Evolutionary conservation across 2,797 vertebrate genomes (phyloP).

Genomic region (Holocentrus rufus): DNA sequence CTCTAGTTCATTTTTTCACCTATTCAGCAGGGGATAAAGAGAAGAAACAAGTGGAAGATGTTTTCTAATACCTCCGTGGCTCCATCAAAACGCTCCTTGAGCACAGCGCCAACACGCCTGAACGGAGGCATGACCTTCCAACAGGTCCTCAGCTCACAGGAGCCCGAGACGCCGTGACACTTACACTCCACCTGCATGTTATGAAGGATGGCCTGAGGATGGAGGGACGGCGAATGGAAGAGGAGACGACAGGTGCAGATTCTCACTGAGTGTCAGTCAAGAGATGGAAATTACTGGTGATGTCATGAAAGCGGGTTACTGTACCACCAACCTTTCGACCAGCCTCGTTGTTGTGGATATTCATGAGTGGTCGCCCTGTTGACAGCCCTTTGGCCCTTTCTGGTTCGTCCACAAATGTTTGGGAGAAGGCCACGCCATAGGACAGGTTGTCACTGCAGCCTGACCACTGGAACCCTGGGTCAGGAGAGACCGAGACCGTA

Average conservation of each 20-base stretch:
- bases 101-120: slow-evolving; percentile 75
- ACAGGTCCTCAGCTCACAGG: slow-evolving; percentile 83
- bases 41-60: neutral
- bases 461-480: slow-evolving; percentile 85
- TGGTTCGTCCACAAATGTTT: slow-evolving; percentile 84
- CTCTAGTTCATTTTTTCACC: neutral
- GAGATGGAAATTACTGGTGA: neutral
- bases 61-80: slow-evolving; percentile 79
- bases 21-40: neutral
- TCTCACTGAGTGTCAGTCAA: neutral
- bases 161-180: slow-evolving; percentile 83
- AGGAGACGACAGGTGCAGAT: neutral
- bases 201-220: slow-evolving; percentile 82
- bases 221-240: neutral
- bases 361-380: slow-evolving; percentile 80
- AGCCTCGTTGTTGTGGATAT: slow-evolving; percentile 85
- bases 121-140: slow-evolving; percentile 88
- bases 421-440: slow-evolving; percentile 84
- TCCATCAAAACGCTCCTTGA: slow-evolving; percentile 85
- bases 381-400: slow-evolving; percentile 81
- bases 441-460: slow-evolving; percentile 87
- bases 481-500: slow-evolving; percentile 6
- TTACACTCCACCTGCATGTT: slow-evolving; percentile 86
- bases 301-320: neutral
- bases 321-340: slow-evolving; percentile 79